Evolutionary conservation across 2,113 vertebrate species (phyloP), one percentile per base, ranked within the genome.

Genomic region (Pteronura brasiliensis): DNA sequence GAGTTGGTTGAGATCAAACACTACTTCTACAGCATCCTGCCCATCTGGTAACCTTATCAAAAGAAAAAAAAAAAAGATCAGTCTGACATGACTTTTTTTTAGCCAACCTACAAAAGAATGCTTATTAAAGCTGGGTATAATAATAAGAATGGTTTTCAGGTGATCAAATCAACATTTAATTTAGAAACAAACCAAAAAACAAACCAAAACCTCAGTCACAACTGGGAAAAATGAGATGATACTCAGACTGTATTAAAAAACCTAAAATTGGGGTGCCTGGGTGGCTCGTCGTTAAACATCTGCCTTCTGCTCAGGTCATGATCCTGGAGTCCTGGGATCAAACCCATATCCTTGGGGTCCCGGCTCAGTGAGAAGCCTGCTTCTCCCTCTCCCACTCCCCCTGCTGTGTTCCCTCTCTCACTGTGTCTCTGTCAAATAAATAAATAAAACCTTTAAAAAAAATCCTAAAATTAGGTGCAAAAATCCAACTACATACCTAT

Each of bases 161-260:
- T 90, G 44, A 88, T 71, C 49, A 95, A 93, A 80, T 79, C 63
- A 83, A 76, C 61, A 87, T 39, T 93, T 79, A 63, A 91, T 81
- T 57, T n/a, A 67, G 92, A n/a, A 42, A 44, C 14, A 95, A 81
- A 6, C 25, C 34, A 81, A 52, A 15, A 52, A 67, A 89, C 9
- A 74, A 87, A 4, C 25, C 42, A 77, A 83, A 65, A 67, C 20
- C 23, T 86, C 14, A 88, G 17, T 84, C 2, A 71, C 17, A 95
- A 57, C 0, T 86, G 31, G 49, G 52, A 88, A 97, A 90, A 96
- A 80, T 90, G 34, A 95, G 39, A 44, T 84, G 36, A 90, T 69
- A 96, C 34, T 88, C 55, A 69, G 13, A 36, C 92, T 44, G 11
- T 90, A 69, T 67, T 87, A 98, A 96, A n/a, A 98, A 96, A 65